Conservation (phyloP, 2,888 invertebrate species). For the Lasioglossum figueresi region DNA sequence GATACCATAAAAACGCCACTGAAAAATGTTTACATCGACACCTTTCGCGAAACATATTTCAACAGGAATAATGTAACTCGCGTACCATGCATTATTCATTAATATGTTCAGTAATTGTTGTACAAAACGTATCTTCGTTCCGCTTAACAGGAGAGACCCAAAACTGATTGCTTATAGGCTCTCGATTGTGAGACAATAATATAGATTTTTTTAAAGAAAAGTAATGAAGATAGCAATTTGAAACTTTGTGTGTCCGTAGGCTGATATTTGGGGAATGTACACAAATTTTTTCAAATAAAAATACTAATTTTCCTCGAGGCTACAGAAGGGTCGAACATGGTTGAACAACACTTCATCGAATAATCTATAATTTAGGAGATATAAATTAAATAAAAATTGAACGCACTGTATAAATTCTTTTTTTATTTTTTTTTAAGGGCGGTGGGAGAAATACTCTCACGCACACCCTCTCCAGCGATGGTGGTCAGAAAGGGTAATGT, state of each 20-base stretch:
- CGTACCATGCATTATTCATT: not conserved
- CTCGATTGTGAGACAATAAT: too few relatives aligned
- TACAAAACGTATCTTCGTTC: not conserved
- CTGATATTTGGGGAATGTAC: not conserved
- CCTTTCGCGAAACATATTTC: not conserved
- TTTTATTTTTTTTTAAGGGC: too few relatives aligned
- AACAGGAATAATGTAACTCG: too few relatives aligned
- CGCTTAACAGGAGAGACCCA: too few relatives aligned
- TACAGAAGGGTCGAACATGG: not conserved
- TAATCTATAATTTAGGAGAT: not conserved
- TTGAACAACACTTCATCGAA: too few relatives aligned
- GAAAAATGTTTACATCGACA: not conserved
- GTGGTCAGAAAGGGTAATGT: too few relatives aligned
- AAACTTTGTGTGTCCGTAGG: fast-evolving
- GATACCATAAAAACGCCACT: not conserved
- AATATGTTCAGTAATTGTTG: not conserved
- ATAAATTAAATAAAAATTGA: not conserved
- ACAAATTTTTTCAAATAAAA: not conserved
- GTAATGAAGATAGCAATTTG: not conserved
- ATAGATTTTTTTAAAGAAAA: not conserved
- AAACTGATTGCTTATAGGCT: not conserved
- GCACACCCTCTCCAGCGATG: too few relatives aligned
- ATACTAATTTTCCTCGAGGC: not conserved
- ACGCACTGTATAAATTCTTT: not conserved
- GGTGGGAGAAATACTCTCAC: too few relatives aligned